phyloP scores from a whole-genome alignment of 2,797 vertebrate genomes.

The Pempheris klunzingeri region DNA sequence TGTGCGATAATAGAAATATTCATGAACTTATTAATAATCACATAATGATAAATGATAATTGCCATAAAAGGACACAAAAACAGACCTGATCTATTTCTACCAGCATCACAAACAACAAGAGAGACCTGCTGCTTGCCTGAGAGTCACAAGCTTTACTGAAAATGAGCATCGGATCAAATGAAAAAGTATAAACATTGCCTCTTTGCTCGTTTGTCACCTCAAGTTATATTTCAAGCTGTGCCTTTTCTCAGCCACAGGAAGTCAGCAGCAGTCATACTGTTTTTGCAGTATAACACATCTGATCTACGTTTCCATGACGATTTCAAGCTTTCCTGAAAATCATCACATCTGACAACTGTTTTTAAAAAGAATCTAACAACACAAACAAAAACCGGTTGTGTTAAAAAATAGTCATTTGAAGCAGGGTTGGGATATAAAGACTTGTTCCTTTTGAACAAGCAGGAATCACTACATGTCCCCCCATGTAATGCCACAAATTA shows the following conservation, averaged over 20 bases:
- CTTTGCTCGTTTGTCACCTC: slow-evolving; percentile 26
- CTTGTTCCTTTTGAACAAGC: slow-evolving; percentile 33
- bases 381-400: slow-evolving; percentile 4
- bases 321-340: slow-evolving; percentile 21
- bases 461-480: slow-evolving; percentile 8
- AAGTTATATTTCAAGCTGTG: slow-evolving; percentile 16
- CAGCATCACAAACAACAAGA: slow-evolving; percentile 20
- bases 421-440: background rate
- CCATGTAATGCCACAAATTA: slow-evolving; percentile 16
- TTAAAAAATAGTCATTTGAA: slow-evolving; percentile 17
- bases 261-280: background rate
- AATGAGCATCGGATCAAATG: slow-evolving; percentile 23
- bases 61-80: no score
- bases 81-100: background rate
- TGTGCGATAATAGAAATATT: background rate
- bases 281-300: slow-evolving; percentile 3
- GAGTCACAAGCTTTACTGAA: slow-evolving; percentile 25
- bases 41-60: no score
- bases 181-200: slow-evolving; percentile 8
- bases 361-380: background rate
- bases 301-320: slow-evolving; percentile 27
- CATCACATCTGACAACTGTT: background rate
- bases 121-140: background rate
- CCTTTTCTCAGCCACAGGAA: slow-evolving; percentile 3
- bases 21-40: no score